Evolutionary conservation across 2,113 vertebrate genomes (phyloP).

Genomic region (Paramisgurnus dabryanus): DNA sequence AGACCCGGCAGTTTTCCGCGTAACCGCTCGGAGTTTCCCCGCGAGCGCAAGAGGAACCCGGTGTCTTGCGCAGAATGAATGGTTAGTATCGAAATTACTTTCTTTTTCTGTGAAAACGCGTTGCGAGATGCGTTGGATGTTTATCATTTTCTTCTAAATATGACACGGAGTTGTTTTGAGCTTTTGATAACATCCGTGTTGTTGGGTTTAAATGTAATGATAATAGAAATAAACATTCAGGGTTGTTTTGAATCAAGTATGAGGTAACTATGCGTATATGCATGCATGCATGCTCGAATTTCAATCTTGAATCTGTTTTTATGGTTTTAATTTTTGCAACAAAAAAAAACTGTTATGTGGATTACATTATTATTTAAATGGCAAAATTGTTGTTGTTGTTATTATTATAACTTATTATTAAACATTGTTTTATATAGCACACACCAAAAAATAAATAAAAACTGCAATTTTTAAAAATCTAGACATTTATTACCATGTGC

Average conservation of each 20-base stretch:
- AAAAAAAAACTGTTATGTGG: no score
- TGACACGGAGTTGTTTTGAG: not conserved
- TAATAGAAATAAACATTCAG: no score
- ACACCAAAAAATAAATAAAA: not conserved
- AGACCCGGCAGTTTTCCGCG: conserved; percentile 64
- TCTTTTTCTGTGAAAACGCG: conserved; percentile 26
- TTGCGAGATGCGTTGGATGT: not conserved
- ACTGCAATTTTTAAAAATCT: not conserved
- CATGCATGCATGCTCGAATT: not conserved
- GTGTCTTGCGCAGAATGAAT: conserved; percentile 10
- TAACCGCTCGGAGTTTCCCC: conserved; percentile 60
- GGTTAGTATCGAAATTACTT: conserved; percentile 49
- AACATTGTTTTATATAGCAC: not conserved
- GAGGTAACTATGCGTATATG: not conserved
- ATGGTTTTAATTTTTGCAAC: no score
- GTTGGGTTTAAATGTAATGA: no score
- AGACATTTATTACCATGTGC: not conserved
- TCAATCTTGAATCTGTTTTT: conserved; percentile 11
- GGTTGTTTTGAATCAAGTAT: not conserved
- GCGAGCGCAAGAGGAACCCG: conserved; percentile 19
- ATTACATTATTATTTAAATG: no score
- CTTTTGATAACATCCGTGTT: not conserved
- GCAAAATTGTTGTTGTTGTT: no score
- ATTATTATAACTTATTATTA: conserved; percentile 8
- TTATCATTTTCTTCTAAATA: not conserved